Conservation (phyloP, 1,140 invertebrate species). For the Drosophila funebris region DNA sequence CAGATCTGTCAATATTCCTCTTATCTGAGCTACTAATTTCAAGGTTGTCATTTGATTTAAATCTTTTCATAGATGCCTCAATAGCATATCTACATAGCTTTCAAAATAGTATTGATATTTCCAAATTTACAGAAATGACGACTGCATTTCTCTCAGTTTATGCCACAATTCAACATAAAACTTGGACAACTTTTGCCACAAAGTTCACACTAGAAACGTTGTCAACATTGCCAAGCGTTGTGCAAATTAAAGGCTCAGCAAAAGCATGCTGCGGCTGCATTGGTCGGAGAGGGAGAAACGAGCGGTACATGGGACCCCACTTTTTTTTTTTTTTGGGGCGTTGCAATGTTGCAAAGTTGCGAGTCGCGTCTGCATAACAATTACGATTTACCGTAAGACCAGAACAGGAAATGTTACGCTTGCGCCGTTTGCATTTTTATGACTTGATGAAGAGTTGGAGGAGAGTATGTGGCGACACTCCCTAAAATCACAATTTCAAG, state of each 20-base stretch:
- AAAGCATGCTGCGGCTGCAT: neutral
- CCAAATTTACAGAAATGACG: neutral
- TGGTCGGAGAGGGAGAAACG: neutral
- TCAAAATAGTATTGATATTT: neutral
- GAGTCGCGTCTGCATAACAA: slow-evolving; percentile 68
- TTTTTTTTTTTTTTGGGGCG: slow-evolving; percentile 21
- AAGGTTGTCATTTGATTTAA: too few species aligned
- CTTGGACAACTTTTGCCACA: slow-evolving; percentile 41
- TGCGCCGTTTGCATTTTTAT: slow-evolving; percentile 50
- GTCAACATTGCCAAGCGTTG: slow-evolving; percentile 48
- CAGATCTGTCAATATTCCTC: too few species aligned
- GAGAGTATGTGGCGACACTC: slow-evolving; percentile 16
- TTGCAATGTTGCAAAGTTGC: slow-evolving; percentile 29
- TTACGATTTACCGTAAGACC: slow-evolving; percentile 65
- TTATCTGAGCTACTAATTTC: too few species aligned
- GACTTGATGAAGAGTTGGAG: slow-evolving; percentile 14
- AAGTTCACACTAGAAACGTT: slow-evolving; percentile 46
- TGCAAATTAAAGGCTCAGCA: slow-evolving; percentile 36
- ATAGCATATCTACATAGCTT: too few species aligned
- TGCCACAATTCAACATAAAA: slow-evolving; percentile 8
- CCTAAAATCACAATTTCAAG: neutral
- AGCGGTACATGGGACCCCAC: slow-evolving; percentile 8
- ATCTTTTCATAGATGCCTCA: too few species aligned
- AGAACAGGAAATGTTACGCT: slow-evolving; percentile 69
- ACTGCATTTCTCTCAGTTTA: slow-evolving; percentile 21